Percentiles rank a stretch among this genome's conserved stretches.
Evolutionary conservation across 2,888 invertebrate species (phyloP).

Genomic region (Temnothorax rugatulus): DNA sequence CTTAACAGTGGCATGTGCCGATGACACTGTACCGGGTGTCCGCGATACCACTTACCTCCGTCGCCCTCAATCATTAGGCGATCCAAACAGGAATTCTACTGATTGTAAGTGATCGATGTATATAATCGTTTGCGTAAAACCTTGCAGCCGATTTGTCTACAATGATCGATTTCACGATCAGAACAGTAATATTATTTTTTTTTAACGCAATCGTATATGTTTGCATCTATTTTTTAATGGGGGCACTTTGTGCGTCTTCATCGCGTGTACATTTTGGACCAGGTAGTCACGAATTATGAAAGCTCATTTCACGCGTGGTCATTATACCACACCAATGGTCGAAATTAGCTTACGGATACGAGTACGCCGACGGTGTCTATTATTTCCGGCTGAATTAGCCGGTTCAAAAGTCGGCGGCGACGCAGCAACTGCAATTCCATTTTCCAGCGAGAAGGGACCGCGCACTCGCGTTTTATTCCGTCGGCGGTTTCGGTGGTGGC

Average conservation of each 20-base stretch:
- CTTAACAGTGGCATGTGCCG: slow-evolving; percentile 80
- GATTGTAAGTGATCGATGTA: background rate
- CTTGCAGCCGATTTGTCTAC: background rate
- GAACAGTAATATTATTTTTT: background rate
- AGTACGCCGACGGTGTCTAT: slow-evolving; percentile 39
- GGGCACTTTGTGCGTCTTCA: background rate
- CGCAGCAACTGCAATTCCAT: slow-evolving; percentile 48
- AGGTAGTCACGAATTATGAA: slow-evolving; percentile 59
- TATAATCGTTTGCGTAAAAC: background rate
- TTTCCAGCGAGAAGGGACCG: slow-evolving; percentile 35
- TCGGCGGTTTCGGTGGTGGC: slow-evolving; percentile 45
- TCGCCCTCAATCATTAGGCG: slow-evolving; percentile 19
- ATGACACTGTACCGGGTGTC: slow-evolving; percentile 80
- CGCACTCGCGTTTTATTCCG: slow-evolving; percentile 43
- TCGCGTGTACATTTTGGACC: slow-evolving; percentile 4
- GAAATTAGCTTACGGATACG: slow-evolving; percentile 43
- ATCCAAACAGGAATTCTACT: background rate
- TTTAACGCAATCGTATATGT: background rate
- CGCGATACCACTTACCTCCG: slow-evolving; percentile 31
- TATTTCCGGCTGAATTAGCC: slow-evolving; percentile 54
- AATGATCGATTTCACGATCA: background rate
- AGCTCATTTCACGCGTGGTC: slow-evolving; percentile 46
- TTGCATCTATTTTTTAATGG: slow-evolving; percentile 2
- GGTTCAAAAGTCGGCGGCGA: slow-evolving; percentile 42
- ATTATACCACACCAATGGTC: slow-evolving; percentile 43